These are phyloP conservation scores for Plutella xylostella DNA, from an alignment of 2,888 invertebrate genomes.

Conservation along the genomic window DNA sequence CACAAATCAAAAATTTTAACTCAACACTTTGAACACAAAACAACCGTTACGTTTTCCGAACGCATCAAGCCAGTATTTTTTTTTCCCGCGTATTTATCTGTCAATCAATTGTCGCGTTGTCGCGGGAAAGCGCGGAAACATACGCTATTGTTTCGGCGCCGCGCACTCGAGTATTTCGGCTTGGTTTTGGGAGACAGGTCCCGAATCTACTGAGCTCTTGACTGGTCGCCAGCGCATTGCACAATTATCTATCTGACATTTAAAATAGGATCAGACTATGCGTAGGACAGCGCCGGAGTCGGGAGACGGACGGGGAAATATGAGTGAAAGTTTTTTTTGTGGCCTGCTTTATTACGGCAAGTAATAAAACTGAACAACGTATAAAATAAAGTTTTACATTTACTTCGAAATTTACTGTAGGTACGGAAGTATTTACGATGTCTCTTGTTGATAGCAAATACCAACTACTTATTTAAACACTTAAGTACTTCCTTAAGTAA, in stretches of 20 bases:
- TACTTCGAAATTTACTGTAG: no score
- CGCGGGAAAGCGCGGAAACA: slow-evolving; percentile 5
- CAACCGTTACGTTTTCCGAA: no score
- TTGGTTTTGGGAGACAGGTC: slow-evolving; percentile 35
- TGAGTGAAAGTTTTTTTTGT: no score
- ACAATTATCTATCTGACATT: slow-evolving; percentile 69
- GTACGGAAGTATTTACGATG: no score
- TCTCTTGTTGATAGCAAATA: no score
- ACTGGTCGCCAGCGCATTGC: slow-evolving; percentile 57
- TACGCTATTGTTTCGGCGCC: slow-evolving; percentile 27
- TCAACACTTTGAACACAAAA: no score
- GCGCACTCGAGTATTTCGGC: slow-evolving; percentile 40
- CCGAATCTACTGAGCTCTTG: slow-evolving; percentile 28
- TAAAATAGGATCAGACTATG: slow-evolving; percentile 61
- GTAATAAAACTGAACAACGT: not conserved
- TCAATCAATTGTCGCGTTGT: no score
- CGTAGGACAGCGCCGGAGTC: not conserved
- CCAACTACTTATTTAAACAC: no score
- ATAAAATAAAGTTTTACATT: no score
- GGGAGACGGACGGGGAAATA: not conserved
- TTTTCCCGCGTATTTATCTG: no score
- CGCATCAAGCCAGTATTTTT: no score
- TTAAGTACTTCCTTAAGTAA: no score
- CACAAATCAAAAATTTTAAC: not conserved
- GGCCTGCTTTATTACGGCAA: not conserved